Conservation (phyloP, 1,140 invertebrate genomes). For the Macrosteles quadrilineatus region DNA sequence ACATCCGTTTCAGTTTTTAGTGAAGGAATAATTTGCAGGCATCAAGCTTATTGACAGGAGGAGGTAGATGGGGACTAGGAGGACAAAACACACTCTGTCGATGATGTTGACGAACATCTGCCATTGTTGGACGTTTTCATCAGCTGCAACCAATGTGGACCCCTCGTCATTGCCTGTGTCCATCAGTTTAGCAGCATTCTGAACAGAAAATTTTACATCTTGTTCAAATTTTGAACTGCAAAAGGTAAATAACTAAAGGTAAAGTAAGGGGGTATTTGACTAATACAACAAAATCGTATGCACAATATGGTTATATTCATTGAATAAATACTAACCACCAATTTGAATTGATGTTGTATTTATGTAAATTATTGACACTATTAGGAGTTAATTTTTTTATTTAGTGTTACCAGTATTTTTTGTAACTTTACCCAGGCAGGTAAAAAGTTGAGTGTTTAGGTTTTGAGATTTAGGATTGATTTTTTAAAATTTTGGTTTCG, state of each 20-base stretch:
- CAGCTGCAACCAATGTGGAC: background rate
- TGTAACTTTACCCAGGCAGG: no score
- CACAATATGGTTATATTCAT: background rate
- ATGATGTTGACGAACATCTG: background rate
- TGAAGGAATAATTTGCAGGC: background rate
- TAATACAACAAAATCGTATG: background rate
- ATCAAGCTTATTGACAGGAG: background rate
- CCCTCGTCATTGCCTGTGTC: constrained; percentile 10
- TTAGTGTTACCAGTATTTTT: no score
- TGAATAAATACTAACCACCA: no score
- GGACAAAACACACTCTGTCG: background rate
- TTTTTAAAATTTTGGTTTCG: no score
- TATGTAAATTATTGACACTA: no score
- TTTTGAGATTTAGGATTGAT: no score
- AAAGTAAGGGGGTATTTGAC: background rate
- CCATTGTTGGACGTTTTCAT: constrained; percentile 1
- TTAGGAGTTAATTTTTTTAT: no score
- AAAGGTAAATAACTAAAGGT: background rate
- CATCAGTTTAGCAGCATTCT: constrained; percentile 8
- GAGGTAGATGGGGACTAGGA: constrained; percentile 1
- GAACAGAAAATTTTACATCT: background rate
- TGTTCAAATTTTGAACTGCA: background rate
- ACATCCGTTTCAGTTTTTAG: no score
- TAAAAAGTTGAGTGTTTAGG: no score
- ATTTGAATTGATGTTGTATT: no score